These are phyloP conservation scores for Aphelenchoides fujianensis DNA, from an alignment of 1,140 invertebrate species.

Conservation along the genomic window DNA sequence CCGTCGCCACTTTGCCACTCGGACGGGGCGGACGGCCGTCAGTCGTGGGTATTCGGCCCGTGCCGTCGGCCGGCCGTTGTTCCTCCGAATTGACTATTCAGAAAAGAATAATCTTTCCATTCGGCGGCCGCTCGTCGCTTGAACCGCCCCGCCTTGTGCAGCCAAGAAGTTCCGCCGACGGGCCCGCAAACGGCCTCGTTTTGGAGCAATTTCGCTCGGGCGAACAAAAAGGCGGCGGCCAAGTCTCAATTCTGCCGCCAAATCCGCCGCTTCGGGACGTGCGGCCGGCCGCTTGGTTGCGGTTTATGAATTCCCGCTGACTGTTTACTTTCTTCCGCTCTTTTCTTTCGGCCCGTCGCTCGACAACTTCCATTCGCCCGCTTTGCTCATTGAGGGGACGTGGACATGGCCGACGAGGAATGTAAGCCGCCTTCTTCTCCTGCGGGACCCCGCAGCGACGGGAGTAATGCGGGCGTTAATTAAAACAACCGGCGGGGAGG, in stretches of 20 bases:
- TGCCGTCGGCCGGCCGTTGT: not conserved
- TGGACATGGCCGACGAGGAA: slow-evolving; percentile 17
- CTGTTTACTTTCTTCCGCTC: not conserved
- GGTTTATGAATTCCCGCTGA: not conserved
- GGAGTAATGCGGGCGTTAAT: not conserved
- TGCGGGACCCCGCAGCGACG: too few species aligned
- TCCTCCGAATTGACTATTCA: slow-evolving; percentile 14
- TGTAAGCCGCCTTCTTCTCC: slow-evolving; percentile 8
- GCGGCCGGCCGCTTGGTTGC: not conserved
- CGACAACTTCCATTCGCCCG: too few species aligned
- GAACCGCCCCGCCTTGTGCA: not conserved
- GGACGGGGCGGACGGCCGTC: not conserved
- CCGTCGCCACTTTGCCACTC: not conserved
- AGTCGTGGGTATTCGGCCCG: too few species aligned
- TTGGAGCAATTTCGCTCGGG: not conserved
- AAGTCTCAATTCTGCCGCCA: not conserved
- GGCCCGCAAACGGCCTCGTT: not conserved
- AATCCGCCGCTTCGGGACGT: not conserved
- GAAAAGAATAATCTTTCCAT: slow-evolving; percentile 11
- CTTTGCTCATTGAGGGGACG: not conserved
- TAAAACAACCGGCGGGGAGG: not conserved
- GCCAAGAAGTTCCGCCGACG: slow-evolving; percentile 1
- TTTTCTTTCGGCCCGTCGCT: not conserved
- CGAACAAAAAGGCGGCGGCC: not conserved
- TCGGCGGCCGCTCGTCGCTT: not conserved